A percentile compares a stretch with the other conserved stretches of the same genome.
Conservation (phyloP, 2,797 vertebrate genomes). For the Muscicapa striata region DNA sequence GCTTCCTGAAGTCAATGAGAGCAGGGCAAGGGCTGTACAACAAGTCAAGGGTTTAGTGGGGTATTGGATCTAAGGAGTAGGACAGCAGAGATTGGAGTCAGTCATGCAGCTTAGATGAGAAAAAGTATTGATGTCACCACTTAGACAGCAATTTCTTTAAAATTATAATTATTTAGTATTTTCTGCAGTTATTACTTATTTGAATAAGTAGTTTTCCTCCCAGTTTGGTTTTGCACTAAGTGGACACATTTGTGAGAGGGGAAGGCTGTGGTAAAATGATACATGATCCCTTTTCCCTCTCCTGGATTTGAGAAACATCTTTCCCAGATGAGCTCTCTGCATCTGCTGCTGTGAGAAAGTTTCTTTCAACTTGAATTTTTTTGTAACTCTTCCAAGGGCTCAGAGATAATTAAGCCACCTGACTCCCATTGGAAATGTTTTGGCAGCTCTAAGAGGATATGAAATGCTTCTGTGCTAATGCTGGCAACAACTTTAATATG, state of each 20-base stretch:
- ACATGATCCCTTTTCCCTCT: neutral
- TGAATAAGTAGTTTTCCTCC: neutral
- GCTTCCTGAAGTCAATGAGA: neutral
- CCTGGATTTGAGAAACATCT: neutral
- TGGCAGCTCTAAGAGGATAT: constrained; percentile 70
- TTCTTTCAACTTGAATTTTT: constrained; percentile 39
- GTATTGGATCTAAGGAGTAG: neutral
- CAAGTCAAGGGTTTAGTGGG: neutral
- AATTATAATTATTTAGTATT: neutral
- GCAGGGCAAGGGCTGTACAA: neutral
- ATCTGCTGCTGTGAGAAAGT: constrained; percentile 57
- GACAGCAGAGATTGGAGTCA: neutral
- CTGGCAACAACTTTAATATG: constrained; percentile 56
- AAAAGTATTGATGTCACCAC: neutral
- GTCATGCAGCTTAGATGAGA: neutral
- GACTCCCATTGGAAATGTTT: constrained; percentile 57
- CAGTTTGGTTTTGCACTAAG: neutral
- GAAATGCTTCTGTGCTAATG: constrained; percentile 56
- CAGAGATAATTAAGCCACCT: constrained; percentile 61
- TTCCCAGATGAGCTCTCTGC: constrained; percentile 51
- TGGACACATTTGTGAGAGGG: neutral
- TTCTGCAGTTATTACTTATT: neutral
- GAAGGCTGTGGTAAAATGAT: neutral
- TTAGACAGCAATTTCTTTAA: neutral
- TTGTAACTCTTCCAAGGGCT: constrained; percentile 54